Evolutionary conservation across 1,140 invertebrate genomes (phyloP).

Genomic region (Neotoxoptera formosana): DNA sequence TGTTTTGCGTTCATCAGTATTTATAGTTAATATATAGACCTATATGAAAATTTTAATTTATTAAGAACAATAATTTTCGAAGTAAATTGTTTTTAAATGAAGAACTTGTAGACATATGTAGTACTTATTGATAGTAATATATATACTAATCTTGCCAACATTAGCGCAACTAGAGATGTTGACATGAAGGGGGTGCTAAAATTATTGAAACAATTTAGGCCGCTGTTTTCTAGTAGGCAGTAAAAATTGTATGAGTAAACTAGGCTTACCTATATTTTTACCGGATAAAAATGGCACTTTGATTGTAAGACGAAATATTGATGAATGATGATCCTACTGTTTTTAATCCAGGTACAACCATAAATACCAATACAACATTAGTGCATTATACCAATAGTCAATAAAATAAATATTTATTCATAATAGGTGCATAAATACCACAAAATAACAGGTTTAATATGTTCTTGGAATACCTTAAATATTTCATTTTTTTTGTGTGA

Average conservation of each 20-base stretch:
- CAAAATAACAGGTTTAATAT: no score
- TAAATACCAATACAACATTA: not conserved
- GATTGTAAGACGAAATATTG: not conserved
- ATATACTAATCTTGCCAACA: not conserved
- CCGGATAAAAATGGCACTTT: not conserved
- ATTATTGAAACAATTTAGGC: not conserved
- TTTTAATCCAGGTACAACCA: not conserved
- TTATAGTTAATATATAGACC: not conserved
- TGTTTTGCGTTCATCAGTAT: not conserved
- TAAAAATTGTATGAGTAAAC: not conserved
- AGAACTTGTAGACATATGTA: not conserved
- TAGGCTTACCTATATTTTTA: not conserved
- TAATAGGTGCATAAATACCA: not conserved
- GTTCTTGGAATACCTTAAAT: no score
- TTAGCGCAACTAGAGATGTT: not conserved
- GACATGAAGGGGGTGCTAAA: not conserved
- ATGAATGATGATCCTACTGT: not conserved
- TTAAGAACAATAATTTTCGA: not conserved
- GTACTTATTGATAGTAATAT: not conserved
- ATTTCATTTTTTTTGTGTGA: no score
- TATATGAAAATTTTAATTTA: not conserved
- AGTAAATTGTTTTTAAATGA: not conserved
- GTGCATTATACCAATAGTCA: not conserved
- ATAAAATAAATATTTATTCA: not conserved
- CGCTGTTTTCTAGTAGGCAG: not conserved